phyloP scores from a whole-genome alignment of 1,140 invertebrate genomes.

The Drosophila erecta region DNA sequence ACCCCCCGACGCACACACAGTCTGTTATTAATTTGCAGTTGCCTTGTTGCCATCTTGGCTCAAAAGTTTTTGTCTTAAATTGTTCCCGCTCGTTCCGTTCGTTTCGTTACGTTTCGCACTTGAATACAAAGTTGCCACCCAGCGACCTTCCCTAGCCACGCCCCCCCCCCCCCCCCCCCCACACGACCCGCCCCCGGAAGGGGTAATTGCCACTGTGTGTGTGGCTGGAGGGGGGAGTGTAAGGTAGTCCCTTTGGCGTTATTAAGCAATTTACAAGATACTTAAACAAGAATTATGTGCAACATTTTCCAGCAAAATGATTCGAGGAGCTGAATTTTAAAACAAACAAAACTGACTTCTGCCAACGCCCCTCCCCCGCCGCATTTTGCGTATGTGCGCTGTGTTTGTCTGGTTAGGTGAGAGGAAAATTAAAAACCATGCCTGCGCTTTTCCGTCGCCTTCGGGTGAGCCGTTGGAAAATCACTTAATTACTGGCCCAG shows the following conservation, averaged over 20 bases:
- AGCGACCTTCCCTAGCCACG: not conserved
- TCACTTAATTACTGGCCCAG: conserved; percentile 1
- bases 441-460: conserved; percentile 13
- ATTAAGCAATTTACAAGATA: conserved; percentile 84
- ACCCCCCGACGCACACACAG: conserved; percentile 4
- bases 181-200: conserved; percentile 15
- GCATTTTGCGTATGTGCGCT: not conserved
- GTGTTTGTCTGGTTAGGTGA: conserved; percentile 13
- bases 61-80: conserved; percentile 69
- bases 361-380: conserved; percentile 28
- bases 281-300: conserved; percentile 84
- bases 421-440: conserved; percentile 66
- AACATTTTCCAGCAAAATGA: conserved; percentile 83
- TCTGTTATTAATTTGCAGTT: conserved; percentile 73
- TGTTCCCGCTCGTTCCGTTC: conserved; percentile 62
- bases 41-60: conserved; percentile 34
- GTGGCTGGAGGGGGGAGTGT: not conserved
- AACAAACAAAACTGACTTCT: conserved; percentile 81
- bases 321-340: conserved; percentile 81
- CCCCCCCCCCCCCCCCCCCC: not conserved
- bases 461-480: conserved; percentile 3
- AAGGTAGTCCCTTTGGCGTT: conserved; percentile 76
- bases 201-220: conserved; percentile 53
- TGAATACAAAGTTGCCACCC: conserved; percentile 73
- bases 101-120: conserved; percentile 69